Evolutionary conservation across 2,113 vertebrate genomes (phyloP), one percentile per base, ranked within the genome.

Genomic region (Kryptolebias marmoratus): DNA sequence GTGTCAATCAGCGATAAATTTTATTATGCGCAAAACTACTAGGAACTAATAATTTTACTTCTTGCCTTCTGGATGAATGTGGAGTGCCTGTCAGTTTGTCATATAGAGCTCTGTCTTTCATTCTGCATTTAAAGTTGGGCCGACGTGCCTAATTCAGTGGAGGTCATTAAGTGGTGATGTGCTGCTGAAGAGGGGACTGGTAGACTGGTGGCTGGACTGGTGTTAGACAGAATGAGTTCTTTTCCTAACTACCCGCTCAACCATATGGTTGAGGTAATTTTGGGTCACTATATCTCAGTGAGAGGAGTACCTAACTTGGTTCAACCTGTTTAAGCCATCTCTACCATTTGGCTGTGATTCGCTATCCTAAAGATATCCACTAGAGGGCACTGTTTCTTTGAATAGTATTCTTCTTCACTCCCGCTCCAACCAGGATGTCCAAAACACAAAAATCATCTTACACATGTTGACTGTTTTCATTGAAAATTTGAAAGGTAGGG

Each of bases 111-210:
- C 68, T 58, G 57, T 79, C 71, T 82, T 59, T 69, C 73, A 61
- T 53, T 73, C 66, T 59, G 57, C 42, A 73, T 84, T 83, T 60
- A 74, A 80, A 77, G 75, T 80, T 60, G 13, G 64, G 44, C 75
- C 77, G 83, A 65, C 71, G 84, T 81, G 84, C 84, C 87, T 88
- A 82, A 92, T 90, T 90, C 83, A 88, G 76, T 78, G 71, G 68
- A 88, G 83, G 82, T 85, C 87, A 88, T 92, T 87, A 90, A 50
- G 39, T 76, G 83, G 84, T 87, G 90, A 90, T 89, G 83, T 79
- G 77, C 56, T 80, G 53, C 60, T 54, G 58, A 61, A 58, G 66
- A 78, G 66, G 75, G 39, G 60, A 75, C 83, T 84, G 70, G 85
- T 84, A 63, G 76, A 70, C 84, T 69, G 71, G 85, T 92, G 90